These are phyloP conservation scores for Synergus japonicus DNA, from an alignment of 2,888 invertebrate genomes.

Conservation along the genomic window DNA sequence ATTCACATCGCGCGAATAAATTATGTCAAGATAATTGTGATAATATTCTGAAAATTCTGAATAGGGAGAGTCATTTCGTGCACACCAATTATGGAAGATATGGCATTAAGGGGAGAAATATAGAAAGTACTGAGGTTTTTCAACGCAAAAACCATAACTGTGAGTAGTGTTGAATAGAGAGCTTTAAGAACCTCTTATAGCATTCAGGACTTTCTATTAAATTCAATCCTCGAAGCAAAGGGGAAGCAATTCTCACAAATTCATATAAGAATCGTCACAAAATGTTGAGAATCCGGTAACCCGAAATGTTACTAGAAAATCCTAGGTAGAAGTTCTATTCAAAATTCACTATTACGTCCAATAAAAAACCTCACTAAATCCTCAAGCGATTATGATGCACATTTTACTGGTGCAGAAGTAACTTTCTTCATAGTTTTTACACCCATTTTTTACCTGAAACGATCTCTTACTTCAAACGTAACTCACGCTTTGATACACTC, in stretches of 20 bases:
- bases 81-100: background rate
- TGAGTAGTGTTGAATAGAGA: background rate
- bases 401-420: background rate
- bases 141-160: background rate
- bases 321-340: background rate
- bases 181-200: constrained; percentile 13
- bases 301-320: background rate
- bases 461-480: background rate
- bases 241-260: background rate
- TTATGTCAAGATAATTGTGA: background rate
- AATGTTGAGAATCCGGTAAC: background rate
- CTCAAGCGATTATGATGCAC: background rate
- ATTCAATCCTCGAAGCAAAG: background rate
- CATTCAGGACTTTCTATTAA: constrained; percentile 3
- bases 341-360: background rate
- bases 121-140: background rate
- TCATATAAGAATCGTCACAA: background rate
- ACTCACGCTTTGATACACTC: background rate
- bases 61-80: background rate
- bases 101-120: background rate
- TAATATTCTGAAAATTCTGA: background rate
- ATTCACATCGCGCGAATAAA: background rate
- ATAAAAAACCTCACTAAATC: background rate
- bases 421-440: background rate
- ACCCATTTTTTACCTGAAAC: background rate